Evolutionary conservation across 2,888 invertebrate species (phyloP).

Genomic region (Rhamnusium bicolor): DNA sequence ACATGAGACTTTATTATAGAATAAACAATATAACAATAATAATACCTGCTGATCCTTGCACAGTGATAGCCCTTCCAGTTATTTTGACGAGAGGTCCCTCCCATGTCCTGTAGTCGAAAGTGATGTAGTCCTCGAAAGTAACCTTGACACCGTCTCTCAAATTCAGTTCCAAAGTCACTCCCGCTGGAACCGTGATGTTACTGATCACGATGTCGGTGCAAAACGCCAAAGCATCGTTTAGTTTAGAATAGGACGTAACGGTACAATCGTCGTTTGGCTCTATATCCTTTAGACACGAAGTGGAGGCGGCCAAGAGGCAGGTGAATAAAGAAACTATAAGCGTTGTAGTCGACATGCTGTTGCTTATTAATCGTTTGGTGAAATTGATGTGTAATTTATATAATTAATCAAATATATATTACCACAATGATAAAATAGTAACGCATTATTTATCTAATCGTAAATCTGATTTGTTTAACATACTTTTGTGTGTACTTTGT

Average conservation of each 20-base stretch:
- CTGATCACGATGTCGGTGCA: slow-evolving; percentile 8
- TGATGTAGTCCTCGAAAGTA: slow-evolving; percentile 4
- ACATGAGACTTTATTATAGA: too few species aligned
- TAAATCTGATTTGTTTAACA: background rate
- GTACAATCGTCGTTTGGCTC: slow-evolving; percentile 2
- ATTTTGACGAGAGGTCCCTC: slow-evolving; percentile 1
- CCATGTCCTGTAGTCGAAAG: slow-evolving; percentile 1
- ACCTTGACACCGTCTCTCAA: slow-evolving; percentile 3
- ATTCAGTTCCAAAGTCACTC: background rate
- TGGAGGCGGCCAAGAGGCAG: background rate
- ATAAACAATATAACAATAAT: too few species aligned
- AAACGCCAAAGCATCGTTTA: background rate
- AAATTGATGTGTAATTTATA: background rate
- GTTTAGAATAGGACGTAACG: background rate
- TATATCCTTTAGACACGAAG: background rate
- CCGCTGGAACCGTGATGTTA: slow-evolving; percentile 3
- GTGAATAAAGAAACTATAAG: background rate
- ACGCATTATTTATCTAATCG: background rate
- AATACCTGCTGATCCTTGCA: slow-evolving; percentile 19
- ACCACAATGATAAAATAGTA: too few species aligned
- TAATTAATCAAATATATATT: background rate
- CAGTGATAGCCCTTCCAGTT: slow-evolving; percentile 4
- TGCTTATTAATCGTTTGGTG: background rate
- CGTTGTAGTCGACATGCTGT: background rate
- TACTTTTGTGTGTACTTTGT: background rate